Evolutionary conservation across 2,113 vertebrate species (phyloP), one percentile per base, ranked within the genome.

Genomic region (Platanista minor): DNA sequence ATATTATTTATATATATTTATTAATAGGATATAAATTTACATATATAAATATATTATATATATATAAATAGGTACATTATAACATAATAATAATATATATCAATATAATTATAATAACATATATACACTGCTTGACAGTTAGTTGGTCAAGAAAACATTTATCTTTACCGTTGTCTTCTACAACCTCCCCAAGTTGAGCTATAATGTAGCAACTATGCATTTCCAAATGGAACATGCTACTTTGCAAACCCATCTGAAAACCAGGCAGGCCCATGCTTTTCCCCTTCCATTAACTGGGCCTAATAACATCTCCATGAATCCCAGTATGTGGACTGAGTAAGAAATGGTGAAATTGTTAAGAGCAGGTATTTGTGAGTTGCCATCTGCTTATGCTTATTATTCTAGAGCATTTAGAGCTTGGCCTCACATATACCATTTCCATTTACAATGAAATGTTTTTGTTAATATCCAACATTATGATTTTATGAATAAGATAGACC

Each of bases 81-180:
- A 75, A 75, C 27, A 49, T 77, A 49, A 33, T 77, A 49, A 49
- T 29, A 71, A 71, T 49, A 77, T 12, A 36, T 52, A 52, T 18
- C 17, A 52, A 75, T 75, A 75, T 75, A 75, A 75, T 49, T 46
- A 72, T 7, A 33, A 21, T 52, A 49, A 33, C 46, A 52, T 57
- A 57, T 1, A 52, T 8, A 62, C 12, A 74, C 23, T 66, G 0
- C 25, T 83, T 96, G 29, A 36, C 33, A 83, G 54, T 93, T 87
- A 83, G 54, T 93, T 87, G 62, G 11, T 87, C n/a, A 90, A 80
- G 36, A 84, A 43, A 93, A 59, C 18, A 74, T 86, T 93, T 90
- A 13, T 83, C 5, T 92, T 87, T 15, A 54, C 29, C 29, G 43
- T 5, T 49, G 5, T 52, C 46, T 80, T 74, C 52, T 62, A 20